These are phyloP conservation scores for Blastomussa wellsi DNA, from an alignment of 92 coral and sea anemone species.

Conservation along the genomic window DNA sequence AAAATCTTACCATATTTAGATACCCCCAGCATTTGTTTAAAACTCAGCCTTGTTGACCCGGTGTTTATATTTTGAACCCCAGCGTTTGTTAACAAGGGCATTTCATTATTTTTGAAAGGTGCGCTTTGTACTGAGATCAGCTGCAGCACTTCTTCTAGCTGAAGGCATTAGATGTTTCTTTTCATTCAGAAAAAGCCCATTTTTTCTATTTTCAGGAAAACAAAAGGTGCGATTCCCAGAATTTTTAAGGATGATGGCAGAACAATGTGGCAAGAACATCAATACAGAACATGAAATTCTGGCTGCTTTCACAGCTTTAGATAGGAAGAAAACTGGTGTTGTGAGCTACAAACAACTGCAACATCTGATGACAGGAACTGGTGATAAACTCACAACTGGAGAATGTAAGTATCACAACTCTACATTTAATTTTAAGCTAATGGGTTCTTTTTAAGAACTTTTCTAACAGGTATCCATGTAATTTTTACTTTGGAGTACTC, in stretches of 20 bases:
- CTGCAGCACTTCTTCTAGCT: too few relatives aligned
- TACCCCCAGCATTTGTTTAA: too few relatives aligned
- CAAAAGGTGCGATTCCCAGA: conserved; percentile 84
- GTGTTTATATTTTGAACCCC: too few relatives aligned
- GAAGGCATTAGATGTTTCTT: background rate
- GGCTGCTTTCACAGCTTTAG: conserved; percentile 83
- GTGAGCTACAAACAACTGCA: conserved; percentile 80
- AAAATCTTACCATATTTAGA: too few relatives aligned
- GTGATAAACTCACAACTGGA: conserved; percentile 70
- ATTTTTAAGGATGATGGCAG: conserved; percentile 87
- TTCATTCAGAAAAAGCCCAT: background rate
- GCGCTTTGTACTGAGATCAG: too few relatives aligned
- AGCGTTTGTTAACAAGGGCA: too few relatives aligned
- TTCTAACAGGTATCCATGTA: too few relatives aligned
- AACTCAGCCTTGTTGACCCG: too few relatives aligned
- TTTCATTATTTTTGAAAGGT: too few relatives aligned
- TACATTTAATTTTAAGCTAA: too few relatives aligned
- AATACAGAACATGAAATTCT: conserved; percentile 74
- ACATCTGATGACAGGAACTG: conserved; percentile 80
- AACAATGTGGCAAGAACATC: conserved; percentile 62
- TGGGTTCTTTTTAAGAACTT: too few relatives aligned
- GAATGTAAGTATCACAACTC: conserved; percentile 67
- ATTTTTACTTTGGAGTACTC: too few relatives aligned
- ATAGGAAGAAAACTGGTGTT: conserved; percentile 63
- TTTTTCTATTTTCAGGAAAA: conserved; percentile 53